Evolutionary conservation across 1,140 invertebrate genomes (phyloP).

Genomic region (Leptopilina clavipes): DNA sequence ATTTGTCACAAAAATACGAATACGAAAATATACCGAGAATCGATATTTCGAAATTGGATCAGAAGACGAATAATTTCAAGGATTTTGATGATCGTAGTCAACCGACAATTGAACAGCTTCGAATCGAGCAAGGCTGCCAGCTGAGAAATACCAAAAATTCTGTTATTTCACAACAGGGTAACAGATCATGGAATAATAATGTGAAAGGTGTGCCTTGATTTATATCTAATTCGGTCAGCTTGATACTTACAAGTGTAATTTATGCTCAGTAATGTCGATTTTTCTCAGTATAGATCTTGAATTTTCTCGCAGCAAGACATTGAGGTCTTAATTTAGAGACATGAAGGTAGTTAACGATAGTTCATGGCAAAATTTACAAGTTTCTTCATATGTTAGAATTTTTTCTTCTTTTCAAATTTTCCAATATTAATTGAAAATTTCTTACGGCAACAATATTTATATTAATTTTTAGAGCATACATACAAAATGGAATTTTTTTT

Average conservation of each 20-base stretch:
- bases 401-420: too few species aligned
- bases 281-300: too few species aligned
- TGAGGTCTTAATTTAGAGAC: not conserved
- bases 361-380: too few species aligned
- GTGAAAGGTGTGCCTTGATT: conserved; percentile 12
- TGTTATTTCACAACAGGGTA: conserved; percentile 5
- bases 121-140: conserved; percentile 68
- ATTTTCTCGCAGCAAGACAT: not conserved
- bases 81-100: conserved; percentile 39
- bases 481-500: too few species aligned
- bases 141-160: conserved; percentile 55
- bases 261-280: not conserved
- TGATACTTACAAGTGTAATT: not conserved
- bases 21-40: conserved; percentile 74
- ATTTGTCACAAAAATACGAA: conserved; percentile 61
- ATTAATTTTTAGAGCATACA: too few species aligned
- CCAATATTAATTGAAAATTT: too few species aligned
- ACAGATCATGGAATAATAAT: conserved; percentile 32
- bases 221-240: not conserved
- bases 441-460: too few species aligned
- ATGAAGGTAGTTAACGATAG: too few species aligned
- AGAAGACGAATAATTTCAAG: conserved; percentile 54
- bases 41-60: conserved; percentile 68
- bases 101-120: conserved; percentile 70
- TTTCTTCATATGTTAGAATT: too few species aligned